A percentile compares a stretch with the other conserved stretches of the same genome.
These are phyloP conservation scores for Tauraco erythrolophus DNA, from an alignment of 2,113 vertebrate species.

Conservation along the genomic window DNA sequence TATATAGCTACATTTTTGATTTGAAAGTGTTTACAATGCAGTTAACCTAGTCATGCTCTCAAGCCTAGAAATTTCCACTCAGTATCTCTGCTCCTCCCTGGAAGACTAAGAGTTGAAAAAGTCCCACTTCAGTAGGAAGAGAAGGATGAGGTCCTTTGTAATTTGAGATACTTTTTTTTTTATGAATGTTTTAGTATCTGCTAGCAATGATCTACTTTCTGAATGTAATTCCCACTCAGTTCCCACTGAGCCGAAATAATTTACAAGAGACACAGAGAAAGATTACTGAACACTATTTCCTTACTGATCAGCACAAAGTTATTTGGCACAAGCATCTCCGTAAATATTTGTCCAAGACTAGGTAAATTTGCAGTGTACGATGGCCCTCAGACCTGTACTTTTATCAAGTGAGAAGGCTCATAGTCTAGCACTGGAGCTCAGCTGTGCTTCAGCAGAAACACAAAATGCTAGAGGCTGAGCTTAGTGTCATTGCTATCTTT, in stretches of 20 bases:
- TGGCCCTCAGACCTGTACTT: conserved; percentile 54
- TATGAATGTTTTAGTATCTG: conserved; percentile 7
- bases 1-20: background rate
- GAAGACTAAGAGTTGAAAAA: background rate
- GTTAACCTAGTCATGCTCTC: background rate
- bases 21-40: background rate
- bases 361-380: conserved; percentile 72
- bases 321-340: conserved; percentile 71
- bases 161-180: conserved; percentile 23
- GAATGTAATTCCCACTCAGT: conserved; percentile 36
- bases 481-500: background rate
- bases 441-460: background rate
- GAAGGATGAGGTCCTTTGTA: background rate
- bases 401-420: conserved; percentile 17
- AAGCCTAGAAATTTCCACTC: background rate
- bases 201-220: conserved; percentile 57
- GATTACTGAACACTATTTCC: conserved; percentile 60
- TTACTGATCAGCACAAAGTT: conserved; percentile 70
- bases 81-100: background rate
- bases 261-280: conserved; percentile 49
- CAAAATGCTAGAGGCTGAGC: background rate
- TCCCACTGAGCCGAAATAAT: conserved; percentile 47
- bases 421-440: conserved; percentile 4
- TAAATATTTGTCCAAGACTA: conserved; percentile 78
- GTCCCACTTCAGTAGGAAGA: background rate